Percentiles rank a stretch among this genome's conserved stretches.
These are phyloP conservation scores for Apostichopus leukothele DNA, from an alignment of 53 echinoderm and acorn worm species.

Conservation along the genomic window DNA sequence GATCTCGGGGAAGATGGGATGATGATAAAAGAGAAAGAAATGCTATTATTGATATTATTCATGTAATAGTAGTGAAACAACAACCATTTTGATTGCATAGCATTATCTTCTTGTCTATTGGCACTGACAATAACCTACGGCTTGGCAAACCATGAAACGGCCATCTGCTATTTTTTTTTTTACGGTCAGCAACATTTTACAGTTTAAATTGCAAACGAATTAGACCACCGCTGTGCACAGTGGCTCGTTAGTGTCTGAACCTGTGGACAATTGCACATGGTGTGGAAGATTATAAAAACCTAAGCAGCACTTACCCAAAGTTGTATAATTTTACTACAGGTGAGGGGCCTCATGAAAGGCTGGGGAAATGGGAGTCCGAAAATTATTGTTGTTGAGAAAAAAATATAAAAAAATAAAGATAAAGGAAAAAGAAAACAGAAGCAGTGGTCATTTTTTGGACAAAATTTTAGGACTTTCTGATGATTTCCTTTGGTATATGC, in stretches of 20 bases:
- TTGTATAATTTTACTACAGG: slow-evolving; percentile 1
- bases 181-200: slow-evolving; percentile 6
- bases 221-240: neutral
- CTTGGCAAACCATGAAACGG: neutral
- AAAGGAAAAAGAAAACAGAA: neutral
- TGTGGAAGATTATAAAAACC: neutral
- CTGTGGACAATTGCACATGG: neutral
- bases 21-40: no score
- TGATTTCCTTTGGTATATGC: neutral
- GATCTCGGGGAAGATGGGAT: no score
- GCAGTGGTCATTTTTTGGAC: slow-evolving; percentile 4
- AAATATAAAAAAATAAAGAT: no score
- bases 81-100: no score
- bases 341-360: neutral
- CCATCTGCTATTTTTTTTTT: neutral
- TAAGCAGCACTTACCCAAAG: neutral
- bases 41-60: no score
- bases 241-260: neutral
- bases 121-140: neutral
- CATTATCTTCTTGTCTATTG: neutral
- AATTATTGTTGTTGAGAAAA: neutral
- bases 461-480: neutral
- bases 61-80: no score
- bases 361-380: neutral
- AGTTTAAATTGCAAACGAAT: neutral